These are phyloP conservation scores for Alviniconcha strummeri DNA, from an alignment of 2,888 invertebrate genomes.

Conservation along the genomic window DNA sequence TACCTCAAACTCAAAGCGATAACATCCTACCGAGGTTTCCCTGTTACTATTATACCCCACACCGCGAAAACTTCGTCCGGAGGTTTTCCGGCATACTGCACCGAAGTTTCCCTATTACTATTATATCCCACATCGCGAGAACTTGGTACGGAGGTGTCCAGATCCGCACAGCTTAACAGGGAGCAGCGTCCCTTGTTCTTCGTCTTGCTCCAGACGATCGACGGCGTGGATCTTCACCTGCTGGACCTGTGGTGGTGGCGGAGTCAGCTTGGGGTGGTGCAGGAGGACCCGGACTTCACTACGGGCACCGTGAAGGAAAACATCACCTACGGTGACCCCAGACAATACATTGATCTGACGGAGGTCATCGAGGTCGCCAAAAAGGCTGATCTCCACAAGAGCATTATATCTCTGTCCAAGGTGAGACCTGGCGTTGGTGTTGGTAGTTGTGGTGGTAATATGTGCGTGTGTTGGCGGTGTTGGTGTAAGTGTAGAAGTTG, in stretches of 20 bases:
- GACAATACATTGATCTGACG: background rate
- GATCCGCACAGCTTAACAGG: background rate
- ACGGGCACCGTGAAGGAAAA: background rate
- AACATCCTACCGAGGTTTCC: no score
- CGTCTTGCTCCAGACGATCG: background rate
- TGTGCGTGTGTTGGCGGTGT: no score
- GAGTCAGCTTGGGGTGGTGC: background rate
- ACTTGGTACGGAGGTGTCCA: background rate
- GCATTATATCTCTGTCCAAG: background rate
- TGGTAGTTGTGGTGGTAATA: no score
- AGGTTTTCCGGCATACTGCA: no score
- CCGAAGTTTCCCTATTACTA: no score
- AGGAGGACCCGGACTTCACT: background rate
- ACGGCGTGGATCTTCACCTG: background rate
- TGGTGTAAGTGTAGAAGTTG: no score
- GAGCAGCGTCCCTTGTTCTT: background rate
- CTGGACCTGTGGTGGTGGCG: conserved; percentile 22
- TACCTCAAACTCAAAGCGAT: no score
- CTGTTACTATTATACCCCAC: no score
- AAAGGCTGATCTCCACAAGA: background rate
- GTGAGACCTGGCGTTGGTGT: background rate
- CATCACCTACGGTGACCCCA: conserved; percentile 19
- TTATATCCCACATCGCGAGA: no score
- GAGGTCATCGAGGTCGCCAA: background rate
- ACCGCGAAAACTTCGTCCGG: no score